Conservation (phyloP, 2,888 invertebrate genomes). For the Elysia crispata region DNA sequence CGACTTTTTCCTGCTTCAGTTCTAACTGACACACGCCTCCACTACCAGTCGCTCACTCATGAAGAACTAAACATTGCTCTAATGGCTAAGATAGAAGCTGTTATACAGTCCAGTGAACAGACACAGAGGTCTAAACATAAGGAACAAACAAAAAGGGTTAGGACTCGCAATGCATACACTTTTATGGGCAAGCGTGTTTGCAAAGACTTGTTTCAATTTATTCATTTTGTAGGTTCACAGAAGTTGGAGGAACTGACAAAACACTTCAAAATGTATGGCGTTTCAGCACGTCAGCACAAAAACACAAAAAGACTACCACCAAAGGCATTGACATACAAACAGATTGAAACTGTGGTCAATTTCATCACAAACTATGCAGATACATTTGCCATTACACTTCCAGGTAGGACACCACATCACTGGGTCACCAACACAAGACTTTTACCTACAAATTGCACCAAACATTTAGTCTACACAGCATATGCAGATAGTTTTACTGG, state of each 20-base stretch:
- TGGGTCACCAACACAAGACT: slow-evolving; percentile 29
- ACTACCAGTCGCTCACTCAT: not conserved
- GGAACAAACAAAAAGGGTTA: not conserved
- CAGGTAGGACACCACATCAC: slow-evolving; percentile 42
- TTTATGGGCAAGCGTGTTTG: not conserved
- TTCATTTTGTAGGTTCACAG: not conserved
- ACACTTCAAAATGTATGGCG: not conserved
- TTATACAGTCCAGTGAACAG: not conserved
- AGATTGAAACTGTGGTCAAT: slow-evolving; percentile 28
- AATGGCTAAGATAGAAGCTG: slow-evolving; percentile 1
- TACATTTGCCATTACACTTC: slow-evolving; percentile 44
- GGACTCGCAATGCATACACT: not conserved
- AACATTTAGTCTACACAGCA: slow-evolving; percentile 19
- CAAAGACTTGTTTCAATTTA: not conserved
- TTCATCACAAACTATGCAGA: slow-evolving; percentile 48
- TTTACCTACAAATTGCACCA: slow-evolving; percentile 35
- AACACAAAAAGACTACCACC: not conserved
- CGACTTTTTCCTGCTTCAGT: not conserved
- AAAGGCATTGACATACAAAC: slow-evolving; percentile 23
- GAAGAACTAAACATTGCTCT: not conserved
- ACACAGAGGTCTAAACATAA: not conserved
- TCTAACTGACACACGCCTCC: not conserved
- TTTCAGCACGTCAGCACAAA: not conserved
- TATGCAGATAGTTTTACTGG: slow-evolving; percentile 15
- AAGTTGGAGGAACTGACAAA: not conserved